phyloP scores from a whole-genome alignment of 2,888 invertebrate species.

The Ellobium chinense region DNA sequence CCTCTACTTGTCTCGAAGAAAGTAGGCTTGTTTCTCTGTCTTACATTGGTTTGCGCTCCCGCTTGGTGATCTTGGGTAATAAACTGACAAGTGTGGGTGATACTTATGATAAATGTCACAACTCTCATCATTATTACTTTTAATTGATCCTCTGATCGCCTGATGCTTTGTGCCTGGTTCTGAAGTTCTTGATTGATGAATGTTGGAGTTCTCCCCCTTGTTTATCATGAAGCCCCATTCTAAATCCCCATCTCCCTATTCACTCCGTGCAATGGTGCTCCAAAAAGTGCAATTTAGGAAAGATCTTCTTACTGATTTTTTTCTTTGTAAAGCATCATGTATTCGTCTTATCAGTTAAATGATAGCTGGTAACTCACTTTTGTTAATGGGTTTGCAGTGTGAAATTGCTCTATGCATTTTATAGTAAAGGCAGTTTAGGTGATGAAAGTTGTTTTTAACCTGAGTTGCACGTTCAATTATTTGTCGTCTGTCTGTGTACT shows the following conservation, averaged over 20 bases:
- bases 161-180: background rate
- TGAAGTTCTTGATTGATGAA: slow-evolving; percentile 2
- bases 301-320: background rate
- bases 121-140: slow-evolving; percentile 5
- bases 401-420: slow-evolving; percentile 4
- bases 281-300: slow-evolving; percentile 16
- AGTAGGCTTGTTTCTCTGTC: background rate
- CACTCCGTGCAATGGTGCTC: slow-evolving; percentile 17
- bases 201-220: slow-evolving; percentile 28
- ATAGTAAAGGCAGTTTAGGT: background rate
- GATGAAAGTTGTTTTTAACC: background rate
- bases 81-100: background rate
- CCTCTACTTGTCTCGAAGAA: too few species aligned
- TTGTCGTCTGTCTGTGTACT: background rate
- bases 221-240: slow-evolving; percentile 23
- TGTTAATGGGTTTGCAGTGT: slow-evolving; percentile 1
- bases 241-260: slow-evolving; percentile 24
- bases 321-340: slow-evolving; percentile 1
- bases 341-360: background rate
- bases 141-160: background rate
- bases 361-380: background rate
- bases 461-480: background rate
- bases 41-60: background rate
- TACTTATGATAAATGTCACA: too few species aligned
- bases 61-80: background rate